Evolutionary conservation across 2,113 vertebrate genomes (phyloP), one percentile per base, ranked within the genome.

Genomic region (Potamarius usumacintae): DNA sequence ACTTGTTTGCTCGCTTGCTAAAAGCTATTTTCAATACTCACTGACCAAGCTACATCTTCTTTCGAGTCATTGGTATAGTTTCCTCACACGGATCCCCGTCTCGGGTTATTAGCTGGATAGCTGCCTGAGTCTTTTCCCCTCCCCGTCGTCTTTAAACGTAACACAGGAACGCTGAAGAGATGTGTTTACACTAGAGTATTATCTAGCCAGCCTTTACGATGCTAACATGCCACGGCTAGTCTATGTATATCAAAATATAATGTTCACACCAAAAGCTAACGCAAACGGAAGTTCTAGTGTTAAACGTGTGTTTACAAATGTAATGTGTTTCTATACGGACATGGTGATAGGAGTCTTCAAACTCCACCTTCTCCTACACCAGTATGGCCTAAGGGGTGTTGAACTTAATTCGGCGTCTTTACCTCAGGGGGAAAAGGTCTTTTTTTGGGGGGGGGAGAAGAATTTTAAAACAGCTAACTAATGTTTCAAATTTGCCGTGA

Each of bases 11-110:
- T 82, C 11, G 17, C 8, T 48, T 48, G 55, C 15, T 25, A 12
- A 25, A 65, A 11, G 4, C 80, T 65, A 15, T 7, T 55, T 52
- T 18, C 8, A 65, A 65, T 48, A 63, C 81, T 63, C n/a, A 88
- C 86, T 67, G 20, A 65, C 55, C 5, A 78, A 53, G 72, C 86
- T 88, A 88, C 82, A 84, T 88, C 60, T 77, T 84, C 20, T 42
- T 27, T 12, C 8, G n/a, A 57, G 20, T 62, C 25, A 42, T 20
- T 6, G 17, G 1, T 42, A 65, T 42, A 65, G n/a, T 7, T 10
- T 50, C 63, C 52, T 71, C 82, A 65, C 82, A 72, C 27, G 42
- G 7, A n/a, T 53, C 10, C 72, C 42, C 14, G 27, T 10, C n/a
- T 22, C 20, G 0, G 77, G 67, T 58, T 72, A 50, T 83, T 34